phyloP scores from a whole-genome alignment of 37 sponge, comb jelly and placozoan species.

The Beroe ovata region DNA sequence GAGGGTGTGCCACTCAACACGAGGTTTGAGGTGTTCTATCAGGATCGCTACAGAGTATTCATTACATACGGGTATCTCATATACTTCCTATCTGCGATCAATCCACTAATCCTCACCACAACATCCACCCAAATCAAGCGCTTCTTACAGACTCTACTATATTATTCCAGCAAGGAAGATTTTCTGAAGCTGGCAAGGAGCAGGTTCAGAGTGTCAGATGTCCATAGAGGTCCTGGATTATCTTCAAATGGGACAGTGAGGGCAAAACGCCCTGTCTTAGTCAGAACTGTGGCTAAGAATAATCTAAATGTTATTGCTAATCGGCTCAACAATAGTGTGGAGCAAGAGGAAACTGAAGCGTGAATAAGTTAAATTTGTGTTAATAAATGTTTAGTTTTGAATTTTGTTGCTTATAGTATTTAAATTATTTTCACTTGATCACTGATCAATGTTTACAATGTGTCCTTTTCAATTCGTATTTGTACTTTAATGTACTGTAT shows the following conservation, averaged over 20 bases:
- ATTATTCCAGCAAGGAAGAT: neutral
- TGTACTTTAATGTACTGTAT: no score
- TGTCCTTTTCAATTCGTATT: no score
- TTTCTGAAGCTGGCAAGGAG: neutral
- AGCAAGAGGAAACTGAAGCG: no score
- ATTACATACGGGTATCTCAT: neutral
- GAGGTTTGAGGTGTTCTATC: neutral
- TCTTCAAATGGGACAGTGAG: neutral
- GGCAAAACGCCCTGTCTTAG: neutral
- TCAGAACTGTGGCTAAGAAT: neutral
- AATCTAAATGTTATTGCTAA: no score
- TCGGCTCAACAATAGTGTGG: no score
- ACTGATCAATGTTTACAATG: no score
- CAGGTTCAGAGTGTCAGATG: neutral
- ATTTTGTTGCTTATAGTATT: no score
- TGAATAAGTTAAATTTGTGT: no score
- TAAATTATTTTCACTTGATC: no score
- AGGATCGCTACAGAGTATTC: neutral
- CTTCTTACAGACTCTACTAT: neutral
- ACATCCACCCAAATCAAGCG: neutral
- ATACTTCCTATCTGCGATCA: neutral
- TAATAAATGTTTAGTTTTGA: no score
- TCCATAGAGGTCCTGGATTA: neutral
- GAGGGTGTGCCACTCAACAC: neutral
- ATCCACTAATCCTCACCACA: neutral